These are phyloP conservation scores for Drosophila sp. DNA, from an alignment of 1,140 invertebrate genomes.

Conservation along the genomic window DNA sequence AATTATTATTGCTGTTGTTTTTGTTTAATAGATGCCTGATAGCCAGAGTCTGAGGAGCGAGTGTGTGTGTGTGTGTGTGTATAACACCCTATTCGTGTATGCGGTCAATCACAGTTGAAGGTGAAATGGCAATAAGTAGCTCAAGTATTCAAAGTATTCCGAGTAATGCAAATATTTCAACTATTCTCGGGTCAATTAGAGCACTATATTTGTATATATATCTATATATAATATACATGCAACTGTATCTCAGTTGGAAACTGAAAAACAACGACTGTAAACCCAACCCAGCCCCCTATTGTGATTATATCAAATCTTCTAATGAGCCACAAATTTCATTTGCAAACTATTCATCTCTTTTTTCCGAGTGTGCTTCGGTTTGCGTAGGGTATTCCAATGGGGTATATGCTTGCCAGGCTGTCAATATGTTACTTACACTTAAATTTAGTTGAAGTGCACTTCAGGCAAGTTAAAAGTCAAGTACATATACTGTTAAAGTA, in stretches of 20 bases:
- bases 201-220: neutral
- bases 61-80: constrained; percentile 27
- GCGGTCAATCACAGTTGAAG: constrained; percentile 52
- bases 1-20: neutral
- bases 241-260: neutral
- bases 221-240: neutral
- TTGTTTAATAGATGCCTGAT: constrained; percentile 15
- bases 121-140: constrained; percentile 33
- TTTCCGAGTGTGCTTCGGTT: neutral
- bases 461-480: too few species aligned
- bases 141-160: constrained; percentile 28
- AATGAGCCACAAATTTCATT: constrained; percentile 18
- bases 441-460: too few species aligned
- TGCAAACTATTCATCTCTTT: constrained; percentile 1
- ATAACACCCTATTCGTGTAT: constrained; percentile 9
- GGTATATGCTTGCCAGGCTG: neutral
- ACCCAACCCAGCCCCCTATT: neutral
- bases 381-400: neutral
- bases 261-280: neutral
- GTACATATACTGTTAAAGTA: too few species aligned
- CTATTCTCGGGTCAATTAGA: constrained; percentile 42
- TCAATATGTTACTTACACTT: too few species aligned
- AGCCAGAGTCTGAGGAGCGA: constrained; percentile 16
- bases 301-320: constrained; percentile 1
- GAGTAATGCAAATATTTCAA: constrained; percentile 37